Conservation (phyloP, 1,140 invertebrate species). For the Scaptomyza graminum region DNA sequence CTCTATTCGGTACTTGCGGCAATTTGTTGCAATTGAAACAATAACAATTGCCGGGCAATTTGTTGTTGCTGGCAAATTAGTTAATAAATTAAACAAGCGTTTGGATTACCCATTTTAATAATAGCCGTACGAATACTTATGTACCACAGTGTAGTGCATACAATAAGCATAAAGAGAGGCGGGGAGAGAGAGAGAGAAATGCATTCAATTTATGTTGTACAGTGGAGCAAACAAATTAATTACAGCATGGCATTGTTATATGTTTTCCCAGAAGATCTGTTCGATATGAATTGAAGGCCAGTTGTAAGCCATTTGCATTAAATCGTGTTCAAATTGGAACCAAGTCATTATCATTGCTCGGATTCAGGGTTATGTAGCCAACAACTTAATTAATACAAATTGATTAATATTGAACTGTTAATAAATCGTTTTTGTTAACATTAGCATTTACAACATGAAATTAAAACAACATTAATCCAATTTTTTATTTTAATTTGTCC, state of each 20-base stretch:
- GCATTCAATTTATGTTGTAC: conserved; percentile 35
- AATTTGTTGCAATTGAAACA: conserved; percentile 82
- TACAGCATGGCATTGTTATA: conserved; percentile 8
- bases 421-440: too few species aligned
- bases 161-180: conserved; percentile 9
- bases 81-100: conserved; percentile 67
- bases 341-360: conserved; percentile 7
- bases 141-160: conserved; percentile 6
- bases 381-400: not conserved
- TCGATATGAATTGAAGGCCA: conserved; percentile 38
- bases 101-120: conserved; percentile 8
- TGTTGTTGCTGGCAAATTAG: conserved; percentile 78
- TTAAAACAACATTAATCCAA: too few species aligned
- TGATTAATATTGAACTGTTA: not conserved
- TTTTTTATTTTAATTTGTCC: conserved; percentile 5
- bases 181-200: conserved; percentile 26
- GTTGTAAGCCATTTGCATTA: conserved; percentile 42
- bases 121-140: conserved; percentile 25
- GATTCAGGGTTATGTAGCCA: conserved; percentile 19
- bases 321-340: conserved; percentile 31
- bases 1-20: conserved; percentile 37
- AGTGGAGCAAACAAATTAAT: conserved; percentile 18
- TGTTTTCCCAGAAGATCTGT: conserved; percentile 26
- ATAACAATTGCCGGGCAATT: conserved; percentile 75
- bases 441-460: too few species aligned